Evolutionary conservation across 2,113 vertebrate species (phyloP).

Genomic region (Aix galericulata): DNA sequence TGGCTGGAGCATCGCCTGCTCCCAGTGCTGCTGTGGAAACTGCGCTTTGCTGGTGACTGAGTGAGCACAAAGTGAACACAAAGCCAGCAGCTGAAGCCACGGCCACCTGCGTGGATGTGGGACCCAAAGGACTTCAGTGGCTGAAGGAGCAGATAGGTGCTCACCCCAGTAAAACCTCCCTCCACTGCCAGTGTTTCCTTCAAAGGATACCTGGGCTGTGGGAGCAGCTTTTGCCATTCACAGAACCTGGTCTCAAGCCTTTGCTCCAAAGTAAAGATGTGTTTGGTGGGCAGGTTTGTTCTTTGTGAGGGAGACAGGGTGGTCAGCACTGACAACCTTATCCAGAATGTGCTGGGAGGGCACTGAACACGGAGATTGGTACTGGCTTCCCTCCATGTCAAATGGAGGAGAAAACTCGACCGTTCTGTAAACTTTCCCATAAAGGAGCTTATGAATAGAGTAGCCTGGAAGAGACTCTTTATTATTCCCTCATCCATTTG

Average conservation of each 20-base stretch:
- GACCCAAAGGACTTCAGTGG: accelerated
- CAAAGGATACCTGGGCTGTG: accelerated
- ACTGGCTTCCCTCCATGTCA: background rate
- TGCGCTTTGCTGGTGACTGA: accelerated
- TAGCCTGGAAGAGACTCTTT: background rate
- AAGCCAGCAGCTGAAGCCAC: background rate
- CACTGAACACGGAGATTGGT: background rate
- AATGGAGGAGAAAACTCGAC: background rate
- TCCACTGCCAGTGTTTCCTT: background rate
- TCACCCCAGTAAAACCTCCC: background rate
- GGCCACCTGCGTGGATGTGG: accelerated
- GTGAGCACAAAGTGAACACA: background rate
- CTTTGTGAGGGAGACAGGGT: background rate
- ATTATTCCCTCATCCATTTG: background rate
- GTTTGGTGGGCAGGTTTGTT: background rate
- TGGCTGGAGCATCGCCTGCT: background rate
- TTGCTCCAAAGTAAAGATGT: accelerated
- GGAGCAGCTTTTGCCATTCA: background rate
- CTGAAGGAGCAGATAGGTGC: background rate
- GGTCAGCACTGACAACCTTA: background rate
- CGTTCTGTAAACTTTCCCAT: background rate
- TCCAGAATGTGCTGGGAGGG: background rate
- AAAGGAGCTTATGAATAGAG: background rate
- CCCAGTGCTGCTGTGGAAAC: background rate
- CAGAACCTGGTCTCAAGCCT: background rate